A percentile compares a stretch with the other conserved stretches of the same genome.
phyloP scores from a whole-genome alignment of 2,888 invertebrate species.

The Tachina grossa region DNA sequence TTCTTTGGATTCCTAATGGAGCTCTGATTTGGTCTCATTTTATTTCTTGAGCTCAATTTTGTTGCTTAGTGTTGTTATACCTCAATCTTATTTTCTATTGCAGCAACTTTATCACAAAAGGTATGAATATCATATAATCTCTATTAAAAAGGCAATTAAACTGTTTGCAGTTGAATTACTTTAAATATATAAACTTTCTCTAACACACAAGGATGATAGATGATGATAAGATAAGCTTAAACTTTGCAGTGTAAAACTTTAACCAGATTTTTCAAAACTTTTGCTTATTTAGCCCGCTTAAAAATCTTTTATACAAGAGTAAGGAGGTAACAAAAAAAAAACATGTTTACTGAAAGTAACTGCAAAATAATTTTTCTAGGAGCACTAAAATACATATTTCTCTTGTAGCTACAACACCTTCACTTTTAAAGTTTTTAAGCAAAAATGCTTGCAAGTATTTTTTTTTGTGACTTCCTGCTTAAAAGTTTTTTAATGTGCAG shows the following conservation, averaged over 20 bases:
- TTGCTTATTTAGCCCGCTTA: constrained; percentile 3
- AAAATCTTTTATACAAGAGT: not conserved
- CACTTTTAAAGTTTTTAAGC: too few relatives aligned
- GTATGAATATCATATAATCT: too few relatives aligned
- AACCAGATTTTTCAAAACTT: constrained; percentile 38
- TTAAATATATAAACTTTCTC: not conserved
- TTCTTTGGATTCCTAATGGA: too few relatives aligned
- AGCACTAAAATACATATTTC: too few relatives aligned
- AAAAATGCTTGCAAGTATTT: not conserved
- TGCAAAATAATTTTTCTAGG: too few relatives aligned
- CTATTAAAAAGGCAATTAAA: not conserved
- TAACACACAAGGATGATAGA: not conserved
- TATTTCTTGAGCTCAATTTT: too few relatives aligned
- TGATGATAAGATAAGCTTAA: not conserved
- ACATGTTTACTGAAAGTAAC: too few relatives aligned
- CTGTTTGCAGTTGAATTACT: not conserved
- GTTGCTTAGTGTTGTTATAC: too few relatives aligned
- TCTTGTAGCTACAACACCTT: too few relatives aligned
- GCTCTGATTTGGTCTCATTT: too few relatives aligned
- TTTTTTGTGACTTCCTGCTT: not conserved
- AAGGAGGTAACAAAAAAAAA: not conserved
- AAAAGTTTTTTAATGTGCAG: constrained; percentile 14
- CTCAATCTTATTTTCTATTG: too few relatives aligned
- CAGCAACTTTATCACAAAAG: too few relatives aligned
- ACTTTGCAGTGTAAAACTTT: not conserved